These are phyloP conservation scores for Petromus typicus DNA, from an alignment of 2,113 vertebrate species.

Conservation along the genomic window DNA sequence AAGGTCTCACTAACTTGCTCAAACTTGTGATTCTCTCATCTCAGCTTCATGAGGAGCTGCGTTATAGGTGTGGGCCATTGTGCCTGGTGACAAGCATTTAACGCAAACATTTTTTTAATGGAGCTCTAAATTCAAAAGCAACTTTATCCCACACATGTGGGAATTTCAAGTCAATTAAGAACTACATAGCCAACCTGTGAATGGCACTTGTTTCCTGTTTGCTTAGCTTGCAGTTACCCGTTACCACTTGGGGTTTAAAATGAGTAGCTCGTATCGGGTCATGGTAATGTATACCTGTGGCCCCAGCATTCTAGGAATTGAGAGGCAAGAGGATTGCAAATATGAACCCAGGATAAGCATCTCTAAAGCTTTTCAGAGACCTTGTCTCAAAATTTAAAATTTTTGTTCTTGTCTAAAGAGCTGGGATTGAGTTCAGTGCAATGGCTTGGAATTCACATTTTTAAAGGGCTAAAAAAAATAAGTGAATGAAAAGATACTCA, in stretches of 20 bases:
- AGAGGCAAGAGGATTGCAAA: not conserved
- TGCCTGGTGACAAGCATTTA: not conserved
- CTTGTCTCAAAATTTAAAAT: not conserved
- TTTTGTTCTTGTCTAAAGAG: not conserved
- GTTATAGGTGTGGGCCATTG: not conserved
- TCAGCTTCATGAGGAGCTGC: not conserved
- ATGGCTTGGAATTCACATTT: not conserved
- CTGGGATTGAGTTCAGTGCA: not conserved
- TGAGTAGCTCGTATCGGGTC: not conserved
- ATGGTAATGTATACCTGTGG: not conserved
- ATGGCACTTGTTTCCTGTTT: not conserved
- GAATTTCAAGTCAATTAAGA: slow-evolving; percentile 28
- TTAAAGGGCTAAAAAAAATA: slow-evolving; percentile 39
- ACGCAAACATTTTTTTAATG: not conserved
- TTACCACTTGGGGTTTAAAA: not conserved
- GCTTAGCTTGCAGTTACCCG: not conserved
- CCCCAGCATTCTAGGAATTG: not conserved
- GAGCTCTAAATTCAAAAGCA: slow-evolving; percentile 31
- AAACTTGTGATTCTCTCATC: not conserved
- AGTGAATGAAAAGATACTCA: slow-evolving; percentile 42
- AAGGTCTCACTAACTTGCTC: not conserved
- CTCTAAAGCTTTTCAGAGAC: not conserved
- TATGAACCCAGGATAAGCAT: not conserved
- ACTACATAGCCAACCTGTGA: not conserved
- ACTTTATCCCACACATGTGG: not conserved